Percentiles rank a stretch among this genome's conserved stretches.
Conservation (phyloP, 2,888 invertebrate genomes). For the Leucophora obtusa region DNA sequence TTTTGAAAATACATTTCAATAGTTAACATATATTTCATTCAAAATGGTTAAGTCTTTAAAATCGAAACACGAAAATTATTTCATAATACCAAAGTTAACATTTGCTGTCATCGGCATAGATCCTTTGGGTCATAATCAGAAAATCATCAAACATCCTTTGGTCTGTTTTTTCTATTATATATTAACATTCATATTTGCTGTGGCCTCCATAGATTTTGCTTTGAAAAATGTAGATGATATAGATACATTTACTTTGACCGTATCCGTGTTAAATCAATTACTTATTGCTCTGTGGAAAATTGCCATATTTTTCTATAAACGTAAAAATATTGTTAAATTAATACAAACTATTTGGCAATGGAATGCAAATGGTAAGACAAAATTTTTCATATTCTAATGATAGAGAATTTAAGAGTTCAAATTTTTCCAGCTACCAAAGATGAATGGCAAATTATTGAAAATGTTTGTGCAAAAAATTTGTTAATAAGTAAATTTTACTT, state of each 20-base stretch:
- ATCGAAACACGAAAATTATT: neutral
- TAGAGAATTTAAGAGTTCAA: neutral
- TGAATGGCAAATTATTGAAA: conserved; percentile 23
- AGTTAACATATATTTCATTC: neutral
- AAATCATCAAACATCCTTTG: conserved; percentile 18
- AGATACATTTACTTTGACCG: neutral
- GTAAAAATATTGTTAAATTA: conserved; percentile 18
- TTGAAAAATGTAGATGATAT: conserved; percentile 4
- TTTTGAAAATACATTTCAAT: conserved; percentile 3
- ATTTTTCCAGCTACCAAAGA: neutral
- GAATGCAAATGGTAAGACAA: conserved; percentile 32
- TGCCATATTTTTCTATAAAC: conserved; percentile 15
- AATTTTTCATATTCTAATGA: neutral
- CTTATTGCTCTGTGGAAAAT: conserved; percentile 31
- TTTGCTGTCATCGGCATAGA: conserved; percentile 30
- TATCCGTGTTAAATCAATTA: conserved; percentile 36
- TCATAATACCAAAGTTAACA: neutral
- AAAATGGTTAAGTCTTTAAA: neutral
- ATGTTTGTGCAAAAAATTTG: neutral
- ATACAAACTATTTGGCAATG: conserved; percentile 27
- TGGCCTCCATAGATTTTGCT: conserved; percentile 17
- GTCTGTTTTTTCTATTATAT: conserved; percentile 7
- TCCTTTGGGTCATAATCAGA: neutral
- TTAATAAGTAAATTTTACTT: conserved; percentile 31
- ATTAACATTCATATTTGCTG: neutral